Evolutionary conservation across 2,113 vertebrate species (phyloP).

Genomic region (Scartelaos histophorus): DNA sequence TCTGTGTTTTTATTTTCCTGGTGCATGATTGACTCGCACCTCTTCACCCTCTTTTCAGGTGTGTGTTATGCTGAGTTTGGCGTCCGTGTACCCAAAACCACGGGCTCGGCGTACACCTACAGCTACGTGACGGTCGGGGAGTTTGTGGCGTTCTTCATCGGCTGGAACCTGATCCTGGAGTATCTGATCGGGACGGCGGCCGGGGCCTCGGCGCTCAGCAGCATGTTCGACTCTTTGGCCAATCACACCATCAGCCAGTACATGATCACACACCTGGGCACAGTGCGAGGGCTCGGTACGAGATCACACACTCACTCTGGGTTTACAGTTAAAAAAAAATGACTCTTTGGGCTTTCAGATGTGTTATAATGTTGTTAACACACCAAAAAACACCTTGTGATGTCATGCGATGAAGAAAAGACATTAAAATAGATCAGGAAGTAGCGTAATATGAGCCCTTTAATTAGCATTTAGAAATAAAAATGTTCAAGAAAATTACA

Average conservation of each 20-base stretch:
- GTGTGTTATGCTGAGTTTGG: slow-evolving; percentile 98
- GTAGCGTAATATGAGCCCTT: no score
- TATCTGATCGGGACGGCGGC: slow-evolving; percentile 97
- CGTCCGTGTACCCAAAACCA: slow-evolving; percentile 94
- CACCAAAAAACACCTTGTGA: no score
- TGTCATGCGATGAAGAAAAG: no score
- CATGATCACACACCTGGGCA: slow-evolving; percentile 90
- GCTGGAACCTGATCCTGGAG: slow-evolving; percentile 98
- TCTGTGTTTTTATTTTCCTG: neutral
- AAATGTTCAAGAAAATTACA: no score
- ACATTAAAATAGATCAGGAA: no score
- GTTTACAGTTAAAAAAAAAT: no score
- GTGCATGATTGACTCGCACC: neutral
- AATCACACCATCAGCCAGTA: slow-evolving; percentile 95
- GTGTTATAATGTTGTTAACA: no score
- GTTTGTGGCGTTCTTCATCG: slow-evolving; percentile 95
- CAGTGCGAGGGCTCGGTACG: slow-evolving; percentile 89
- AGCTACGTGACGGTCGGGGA: slow-evolving; percentile 98
- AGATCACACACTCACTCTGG: no score
- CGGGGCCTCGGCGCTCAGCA: slow-evolving; percentile 93
- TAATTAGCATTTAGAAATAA: no score
- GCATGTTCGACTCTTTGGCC: slow-evolving; percentile 96
- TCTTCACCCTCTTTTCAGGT: slow-evolving; percentile 66
- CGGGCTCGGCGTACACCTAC: slow-evolving; percentile 97
- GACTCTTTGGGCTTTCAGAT: no score